Conservation (phyloP, 2,113 vertebrate species). For the Rhagologus leucostigma region DNA sequence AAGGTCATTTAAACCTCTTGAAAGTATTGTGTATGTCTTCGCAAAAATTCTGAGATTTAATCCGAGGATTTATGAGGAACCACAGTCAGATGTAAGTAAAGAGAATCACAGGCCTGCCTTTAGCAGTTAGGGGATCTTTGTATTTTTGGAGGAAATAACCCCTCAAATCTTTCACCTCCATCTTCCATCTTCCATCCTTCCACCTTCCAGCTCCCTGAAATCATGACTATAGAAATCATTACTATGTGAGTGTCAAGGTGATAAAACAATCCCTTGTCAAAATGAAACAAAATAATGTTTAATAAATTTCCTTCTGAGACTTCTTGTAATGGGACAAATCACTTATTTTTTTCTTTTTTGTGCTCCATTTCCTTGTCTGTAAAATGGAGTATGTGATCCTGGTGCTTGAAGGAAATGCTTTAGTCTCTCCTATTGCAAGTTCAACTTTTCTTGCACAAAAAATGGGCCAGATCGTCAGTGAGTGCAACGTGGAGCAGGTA, state of each 20-base stretch:
- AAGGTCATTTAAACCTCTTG: not conserved
- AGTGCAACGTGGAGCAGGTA: rapidly evolving
- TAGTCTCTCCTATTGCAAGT: not conserved
- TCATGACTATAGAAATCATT: not conserved
- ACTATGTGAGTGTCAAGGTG: not conserved
- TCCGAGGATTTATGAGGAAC: not conserved
- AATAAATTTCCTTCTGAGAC: not conserved
- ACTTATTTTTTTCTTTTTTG: not conserved
- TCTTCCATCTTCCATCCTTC: not conserved
- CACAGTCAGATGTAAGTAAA: not conserved
- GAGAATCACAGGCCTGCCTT: not conserved
- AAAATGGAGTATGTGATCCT: not conserved
- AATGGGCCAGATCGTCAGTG: not conserved
- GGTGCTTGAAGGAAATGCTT: not conserved
- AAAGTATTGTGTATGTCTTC: not conserved
- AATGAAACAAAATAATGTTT: not conserved
- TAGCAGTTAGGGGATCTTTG: not conserved
- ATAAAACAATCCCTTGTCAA: not conserved
- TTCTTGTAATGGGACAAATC: not conserved
- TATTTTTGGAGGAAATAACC: not conserved
- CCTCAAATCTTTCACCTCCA: not conserved
- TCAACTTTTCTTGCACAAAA: not conserved
- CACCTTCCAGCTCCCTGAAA: not conserved
- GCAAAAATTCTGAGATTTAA: not conserved
- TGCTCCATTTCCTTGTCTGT: not conserved